These are phyloP conservation scores for Tragelaphus imberbis DNA, from an alignment of 2,113 vertebrate genomes.

Conservation along the genomic window DNA sequence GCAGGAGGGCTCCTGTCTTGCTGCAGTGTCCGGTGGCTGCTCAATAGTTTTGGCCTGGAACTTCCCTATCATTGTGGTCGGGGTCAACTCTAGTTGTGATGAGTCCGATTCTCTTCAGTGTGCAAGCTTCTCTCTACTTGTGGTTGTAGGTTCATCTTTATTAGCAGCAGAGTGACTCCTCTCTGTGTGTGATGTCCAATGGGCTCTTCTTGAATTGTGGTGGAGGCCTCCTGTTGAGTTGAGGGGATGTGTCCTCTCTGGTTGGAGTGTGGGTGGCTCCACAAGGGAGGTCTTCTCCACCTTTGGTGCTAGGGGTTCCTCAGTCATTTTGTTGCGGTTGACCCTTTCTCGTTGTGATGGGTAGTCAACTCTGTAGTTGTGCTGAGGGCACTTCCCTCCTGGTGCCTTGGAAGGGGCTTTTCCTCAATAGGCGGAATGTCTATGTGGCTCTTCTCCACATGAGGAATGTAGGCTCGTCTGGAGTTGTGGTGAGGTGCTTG, in stretches of 20 bases:
- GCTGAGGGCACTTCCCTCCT: accelerated
- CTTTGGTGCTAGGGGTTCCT: neutral
- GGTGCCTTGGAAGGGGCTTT: neutral
- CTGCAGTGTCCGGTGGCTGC: neutral
- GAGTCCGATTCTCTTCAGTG: neutral
- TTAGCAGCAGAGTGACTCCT: neutral
- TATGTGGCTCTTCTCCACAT: neutral
- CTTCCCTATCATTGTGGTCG: neutral
- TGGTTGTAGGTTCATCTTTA: neutral
- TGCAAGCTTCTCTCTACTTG: neutral
- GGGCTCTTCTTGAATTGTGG: neutral
- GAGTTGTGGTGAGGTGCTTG: neutral
- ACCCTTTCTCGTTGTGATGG: neutral
- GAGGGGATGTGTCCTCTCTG: neutral
- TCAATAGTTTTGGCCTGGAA: neutral
- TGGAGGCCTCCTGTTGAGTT: neutral
- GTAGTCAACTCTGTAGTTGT: neutral
- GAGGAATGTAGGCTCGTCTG: neutral
- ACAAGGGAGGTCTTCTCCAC: neutral
- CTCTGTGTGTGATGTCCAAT: neutral
- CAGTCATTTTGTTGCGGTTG: neutral
- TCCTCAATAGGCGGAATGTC: accelerated
- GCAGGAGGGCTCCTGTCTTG: neutral
- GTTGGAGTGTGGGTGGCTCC: neutral
- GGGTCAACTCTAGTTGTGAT: neutral